Evolutionary conservation across 2,113 vertebrate species (phyloP).

Genomic region (Leptobrachium leishanense): DNA sequence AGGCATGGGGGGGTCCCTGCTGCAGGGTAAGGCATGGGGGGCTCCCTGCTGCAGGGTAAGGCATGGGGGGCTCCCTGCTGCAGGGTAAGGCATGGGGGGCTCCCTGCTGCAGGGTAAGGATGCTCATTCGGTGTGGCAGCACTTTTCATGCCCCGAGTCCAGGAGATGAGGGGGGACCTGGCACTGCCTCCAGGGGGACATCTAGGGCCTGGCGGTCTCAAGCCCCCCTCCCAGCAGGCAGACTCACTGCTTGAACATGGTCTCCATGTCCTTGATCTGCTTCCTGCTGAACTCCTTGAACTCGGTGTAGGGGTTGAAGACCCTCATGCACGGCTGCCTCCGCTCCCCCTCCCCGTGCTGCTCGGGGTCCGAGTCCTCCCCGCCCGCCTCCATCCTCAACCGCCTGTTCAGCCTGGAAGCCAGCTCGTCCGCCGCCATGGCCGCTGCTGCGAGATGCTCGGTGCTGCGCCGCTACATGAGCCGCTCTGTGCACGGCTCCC

Average conservation of each 20-base stretch:
- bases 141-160: too few species aligned
- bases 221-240: not conserved
- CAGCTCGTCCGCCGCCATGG: conserved; percentile 75
- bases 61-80: too few species aligned
- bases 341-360: conserved; percentile 63
- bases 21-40: too few species aligned
- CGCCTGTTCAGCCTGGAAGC: conserved; percentile 79
- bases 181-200: too few species aligned
- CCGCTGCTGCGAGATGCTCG: not conserved
- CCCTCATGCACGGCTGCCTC: conserved; percentile 71
- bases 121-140: too few species aligned
- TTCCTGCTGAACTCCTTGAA: conserved; percentile 93
- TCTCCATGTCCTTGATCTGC: conserved; percentile 95
- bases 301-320: conserved; percentile 90
- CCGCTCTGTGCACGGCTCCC: not conserved
- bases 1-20: too few species aligned
- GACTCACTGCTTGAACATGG: conserved; percentile 90
- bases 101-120: too few species aligned
- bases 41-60: too few species aligned
- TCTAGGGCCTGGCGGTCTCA: too few species aligned
- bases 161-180: too few species aligned
- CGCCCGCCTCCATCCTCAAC: conserved; percentile 65
- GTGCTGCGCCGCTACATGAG: not conserved
- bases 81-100: too few species aligned
- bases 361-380: conserved; percentile 67